Evolutionary conservation across 2,888 invertebrate genomes (phyloP), one percentile per base, ranked within the genome.

Genomic region (Adela reaumurella): DNA sequence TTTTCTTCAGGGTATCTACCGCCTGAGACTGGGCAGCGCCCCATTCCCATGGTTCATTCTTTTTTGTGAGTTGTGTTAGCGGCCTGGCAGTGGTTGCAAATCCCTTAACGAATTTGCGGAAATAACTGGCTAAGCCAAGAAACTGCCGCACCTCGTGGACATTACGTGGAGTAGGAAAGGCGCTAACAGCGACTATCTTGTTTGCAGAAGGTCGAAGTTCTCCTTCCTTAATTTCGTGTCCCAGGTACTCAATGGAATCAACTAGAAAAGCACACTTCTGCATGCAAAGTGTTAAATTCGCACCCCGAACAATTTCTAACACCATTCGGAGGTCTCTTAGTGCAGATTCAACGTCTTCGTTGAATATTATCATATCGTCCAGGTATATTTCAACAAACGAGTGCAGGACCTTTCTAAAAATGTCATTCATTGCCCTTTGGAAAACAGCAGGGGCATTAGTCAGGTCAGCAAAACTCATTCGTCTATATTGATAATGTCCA

Each of bases 51-150:
- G 45, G 19, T n/a, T 11, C 19, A 24, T 56, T 48, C 24, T 57
- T 55, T 50, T 53, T 53, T 17, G 51, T 35, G 8, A 60, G 43
- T 5, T 56, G 52, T 11, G 55, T 56, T 20, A 59, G 45, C 3
- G 57, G 59, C 19, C 49, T 54, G 1, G 56, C 56, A 43, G 58
- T 49, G 3, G 50, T 17, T 1, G 57, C 55, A 51, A 55, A 62
- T 45, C 54, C 46, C n/a, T 52, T 46, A 2, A 59, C 55, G 49
- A 59, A 61, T 28, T 55, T 57, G 17, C 60, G 45, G 44, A 62
- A 62, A 43, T 57, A 58, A 5, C 57, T 56, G 3, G 57, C 56
- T 44, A 64, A 45, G 1, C 62, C 62, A 5, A 62, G 43, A 48
- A 62, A 62, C 46, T 59, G 57, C 19, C 58, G 51, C 1, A 63